Evolutionary conservation across 2,113 vertebrate species (phyloP).

Genomic region (Macquaria australasica): DNA sequence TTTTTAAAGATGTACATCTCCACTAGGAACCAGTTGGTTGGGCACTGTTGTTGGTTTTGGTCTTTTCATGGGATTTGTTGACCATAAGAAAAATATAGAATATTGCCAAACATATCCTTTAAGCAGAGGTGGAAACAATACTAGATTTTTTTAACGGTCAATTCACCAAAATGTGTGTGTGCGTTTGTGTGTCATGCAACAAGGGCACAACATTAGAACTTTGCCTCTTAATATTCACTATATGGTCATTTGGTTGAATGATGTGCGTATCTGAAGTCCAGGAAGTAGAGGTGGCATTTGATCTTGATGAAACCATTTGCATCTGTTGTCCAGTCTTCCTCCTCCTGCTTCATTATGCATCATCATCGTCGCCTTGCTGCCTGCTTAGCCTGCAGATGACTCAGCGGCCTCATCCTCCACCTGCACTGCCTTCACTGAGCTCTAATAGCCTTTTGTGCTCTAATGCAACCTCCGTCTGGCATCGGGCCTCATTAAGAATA

Average conservation of each 20-base stretch:
- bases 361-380: conserved; percentile 29
- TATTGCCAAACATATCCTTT: too few species aligned
- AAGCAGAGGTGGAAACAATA: too few species aligned
- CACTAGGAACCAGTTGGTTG: too few species aligned
- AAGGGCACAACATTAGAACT: neutral
- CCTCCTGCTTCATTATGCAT: conserved; percentile 11
- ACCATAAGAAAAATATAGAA: too few species aligned
- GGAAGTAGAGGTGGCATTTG: neutral
- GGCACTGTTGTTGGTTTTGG: too few species aligned
- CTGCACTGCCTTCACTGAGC: conserved; percentile 7
- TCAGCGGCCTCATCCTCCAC: conserved; percentile 46
- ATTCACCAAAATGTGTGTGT: too few species aligned
- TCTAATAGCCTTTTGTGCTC: conserved; percentile 25
- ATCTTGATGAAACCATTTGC: conserved; percentile 9
- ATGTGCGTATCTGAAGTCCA: neutral
- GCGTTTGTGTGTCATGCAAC: too few species aligned
- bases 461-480: conserved; percentile 6
- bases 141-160: too few species aligned
- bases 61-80: too few species aligned
- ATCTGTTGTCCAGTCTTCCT: neutral
- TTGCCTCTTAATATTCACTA: neutral
- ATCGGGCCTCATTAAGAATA: conserved; percentile 48
- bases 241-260: neutral
- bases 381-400: conserved; percentile 49
- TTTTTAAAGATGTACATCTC: too few species aligned